Evolutionary conservation across 1,140 invertebrate species (phyloP), one percentile per base, ranked within the genome.

Genomic region (Hypsibius dujardini): DNA sequence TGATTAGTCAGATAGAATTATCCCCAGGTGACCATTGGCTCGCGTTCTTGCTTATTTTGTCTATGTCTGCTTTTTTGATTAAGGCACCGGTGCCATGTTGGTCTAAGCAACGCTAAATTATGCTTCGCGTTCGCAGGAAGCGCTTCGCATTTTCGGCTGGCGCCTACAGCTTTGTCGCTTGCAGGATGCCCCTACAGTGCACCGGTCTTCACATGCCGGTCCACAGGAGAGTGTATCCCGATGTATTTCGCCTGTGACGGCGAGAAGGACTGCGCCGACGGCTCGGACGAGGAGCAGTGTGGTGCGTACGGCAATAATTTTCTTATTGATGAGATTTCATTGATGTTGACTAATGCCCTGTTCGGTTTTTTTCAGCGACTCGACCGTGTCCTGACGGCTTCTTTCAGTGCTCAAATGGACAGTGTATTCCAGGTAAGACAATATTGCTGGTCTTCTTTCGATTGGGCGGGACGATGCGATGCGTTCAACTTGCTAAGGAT

Each of bases 161-260:
- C n/a, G 7, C n/a, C 7, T 56, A 7, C 7, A 56, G 12, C 12
- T 15, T 67, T 12, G 12, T 67, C 12, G 12, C 42, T 67, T 67
- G 12, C 62, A 67, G 62, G 62, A 67, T 67, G 62, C 42, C 62
- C 62, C 3, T 67, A 67, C 62, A 67, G 62, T 67, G 12, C 62
- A 3, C 62, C 62, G 42, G 62, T 67, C 3, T 67, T 67, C 45
- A 67, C 12, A 3, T 67, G 62, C 42, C 3, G 12, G 12, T 15
- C 62, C 3, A 67, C 12, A 0, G 84, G 84, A 46, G 85, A 84
- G 67, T 95, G 92, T 75, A 91, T 95, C 72, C 84, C 86, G 50
- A 89, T 87, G 47, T 84, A 87, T 71, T 82, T 90, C 74, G 86
- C 86, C 73, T 95, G 92, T 79, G 88, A 90, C 72, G 88, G 88